These are phyloP conservation scores for Drosophila pandora DNA, from an alignment of 1,140 invertebrate genomes.

Conservation along the genomic window DNA sequence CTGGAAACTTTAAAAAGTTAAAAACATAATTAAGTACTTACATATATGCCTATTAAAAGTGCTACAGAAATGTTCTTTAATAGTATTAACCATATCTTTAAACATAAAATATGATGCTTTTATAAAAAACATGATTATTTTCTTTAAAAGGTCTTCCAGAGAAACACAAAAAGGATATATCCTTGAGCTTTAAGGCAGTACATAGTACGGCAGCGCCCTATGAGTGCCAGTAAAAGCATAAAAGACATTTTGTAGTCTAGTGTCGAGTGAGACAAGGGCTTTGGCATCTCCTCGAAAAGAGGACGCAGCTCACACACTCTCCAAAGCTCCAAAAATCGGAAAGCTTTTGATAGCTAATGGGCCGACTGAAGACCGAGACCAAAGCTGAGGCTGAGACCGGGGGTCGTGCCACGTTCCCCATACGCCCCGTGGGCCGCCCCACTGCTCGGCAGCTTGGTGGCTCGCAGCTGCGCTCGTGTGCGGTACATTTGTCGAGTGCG, in stretches of 20 bases:
- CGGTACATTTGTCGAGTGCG: slow-evolving; percentile 63
- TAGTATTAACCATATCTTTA: too few relatives aligned
- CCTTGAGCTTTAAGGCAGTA: too few relatives aligned
- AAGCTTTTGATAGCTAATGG: neutral
- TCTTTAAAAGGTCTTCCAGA: too few relatives aligned
- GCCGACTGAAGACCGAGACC: slow-evolving; percentile 1
- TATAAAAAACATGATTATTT: too few relatives aligned
- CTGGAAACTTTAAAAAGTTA: too few relatives aligned
- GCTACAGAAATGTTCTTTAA: too few relatives aligned
- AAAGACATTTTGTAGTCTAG: slow-evolving; percentile 9
- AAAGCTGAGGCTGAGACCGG: slow-evolving; percentile 8
- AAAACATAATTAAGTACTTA: too few relatives aligned
- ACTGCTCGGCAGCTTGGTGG: neutral
- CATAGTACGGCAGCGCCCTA: too few relatives aligned
- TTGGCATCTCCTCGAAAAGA: slow-evolving; percentile 24
- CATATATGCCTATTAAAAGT: too few relatives aligned
- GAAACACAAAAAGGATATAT: too few relatives aligned
- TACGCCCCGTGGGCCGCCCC: slow-evolving; percentile 34
- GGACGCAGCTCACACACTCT: slow-evolving; percentile 35
- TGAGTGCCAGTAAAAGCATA: too few relatives aligned
- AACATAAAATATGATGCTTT: too few relatives aligned
- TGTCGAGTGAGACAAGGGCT: slow-evolving; percentile 13
- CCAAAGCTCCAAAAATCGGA: neutral
- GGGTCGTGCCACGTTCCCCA: slow-evolving; percentile 8
- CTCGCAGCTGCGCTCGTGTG: slow-evolving; percentile 40